Percentiles rank a stretch among this genome's conserved stretches.
phyloP scores from a whole-genome alignment of 2,113 vertebrate genomes.

The Microtus pennsylvanicus region DNA sequence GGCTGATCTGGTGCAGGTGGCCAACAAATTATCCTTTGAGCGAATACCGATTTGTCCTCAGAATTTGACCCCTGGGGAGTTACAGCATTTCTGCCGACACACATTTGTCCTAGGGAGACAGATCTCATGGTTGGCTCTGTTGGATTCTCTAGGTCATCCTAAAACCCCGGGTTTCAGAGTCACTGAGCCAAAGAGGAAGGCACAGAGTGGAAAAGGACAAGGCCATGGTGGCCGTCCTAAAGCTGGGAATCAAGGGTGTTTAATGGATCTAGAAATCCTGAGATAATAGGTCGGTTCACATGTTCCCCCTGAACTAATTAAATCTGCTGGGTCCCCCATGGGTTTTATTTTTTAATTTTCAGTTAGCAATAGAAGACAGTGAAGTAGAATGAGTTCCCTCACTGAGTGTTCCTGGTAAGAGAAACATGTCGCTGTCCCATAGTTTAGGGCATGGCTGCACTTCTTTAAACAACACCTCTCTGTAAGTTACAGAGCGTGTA shows the following conservation, averaged over 20 bases:
- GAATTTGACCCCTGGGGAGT: not conserved
- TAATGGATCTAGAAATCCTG: not conserved
- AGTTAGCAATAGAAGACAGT: slow-evolving; percentile 6
- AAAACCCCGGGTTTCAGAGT: not conserved
- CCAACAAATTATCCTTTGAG: not conserved
- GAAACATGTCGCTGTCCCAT: not conserved
- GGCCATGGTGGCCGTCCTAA: accelerated
- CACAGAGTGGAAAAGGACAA: not conserved
- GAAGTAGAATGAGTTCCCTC: slow-evolving; percentile 41
- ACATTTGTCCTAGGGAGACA: not conserved
- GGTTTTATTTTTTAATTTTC: slow-evolving; percentile 63
- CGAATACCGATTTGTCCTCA: not conserved
- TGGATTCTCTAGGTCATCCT: not conserved
- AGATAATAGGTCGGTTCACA: not conserved
- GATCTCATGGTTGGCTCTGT: not conserved
- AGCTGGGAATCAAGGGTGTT: not conserved
- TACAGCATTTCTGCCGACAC: not conserved
- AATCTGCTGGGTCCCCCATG: slow-evolving; percentile 29
- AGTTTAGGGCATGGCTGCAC: not conserved
- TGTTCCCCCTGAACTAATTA: slow-evolving; percentile 65
- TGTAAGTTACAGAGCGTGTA: not conserved
- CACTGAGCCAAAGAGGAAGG: not conserved
- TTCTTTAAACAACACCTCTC: slow-evolving; percentile 25
- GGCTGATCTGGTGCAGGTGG: not conserved
- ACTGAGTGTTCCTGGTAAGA: not conserved